Evolutionary conservation across 2,888 invertebrate genomes (phyloP).

Genomic region (Synergus gifuensis): DNA sequence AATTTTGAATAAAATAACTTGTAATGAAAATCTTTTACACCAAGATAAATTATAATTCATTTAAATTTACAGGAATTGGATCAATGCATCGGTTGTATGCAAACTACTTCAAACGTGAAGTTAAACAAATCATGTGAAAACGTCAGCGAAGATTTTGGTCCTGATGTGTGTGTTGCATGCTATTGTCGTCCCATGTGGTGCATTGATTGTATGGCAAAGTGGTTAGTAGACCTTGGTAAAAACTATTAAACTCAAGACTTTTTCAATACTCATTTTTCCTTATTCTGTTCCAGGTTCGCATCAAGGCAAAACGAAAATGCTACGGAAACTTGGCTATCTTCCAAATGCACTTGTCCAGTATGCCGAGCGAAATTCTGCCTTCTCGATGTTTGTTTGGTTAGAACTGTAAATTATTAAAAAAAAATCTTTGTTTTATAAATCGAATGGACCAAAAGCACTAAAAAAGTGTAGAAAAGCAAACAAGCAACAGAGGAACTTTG

Average conservation of each 20-base stretch:
- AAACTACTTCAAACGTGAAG: slow-evolving; percentile 88
- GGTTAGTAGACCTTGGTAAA: slow-evolving; percentile 77
- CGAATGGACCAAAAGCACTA: background rate
- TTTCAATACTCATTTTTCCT: slow-evolving; percentile 13
- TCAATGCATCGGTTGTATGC: slow-evolving; percentile 94
- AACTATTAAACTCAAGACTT: slow-evolving; percentile 38
- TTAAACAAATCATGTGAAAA: slow-evolving; percentile 84
- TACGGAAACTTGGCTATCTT: slow-evolving; percentile 88
- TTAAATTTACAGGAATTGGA: slow-evolving; percentile 83
- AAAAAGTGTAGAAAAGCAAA: background rate
- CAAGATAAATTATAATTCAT: slow-evolving; percentile 34
- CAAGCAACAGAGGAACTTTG: background rate
- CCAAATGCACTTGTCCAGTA: slow-evolving; percentile 92
- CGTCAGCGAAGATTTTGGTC: slow-evolving; percentile 75
- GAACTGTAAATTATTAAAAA: slow-evolving; percentile 8
- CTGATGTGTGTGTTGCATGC: slow-evolving; percentile 80
- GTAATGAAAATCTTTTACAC: background rate
- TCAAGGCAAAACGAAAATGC: slow-evolving; percentile 86
- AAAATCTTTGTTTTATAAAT: background rate
- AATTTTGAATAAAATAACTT: too few species aligned
- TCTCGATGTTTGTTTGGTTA: slow-evolving; percentile 83
- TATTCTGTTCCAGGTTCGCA: slow-evolving; percentile 82
- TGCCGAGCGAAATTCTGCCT: slow-evolving; percentile 92
- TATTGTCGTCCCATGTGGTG: slow-evolving; percentile 95
- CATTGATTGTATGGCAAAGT: slow-evolving; percentile 88